phyloP scores from a whole-genome alignment of 2,113 vertebrate species.

The Otus sunia region DNA sequence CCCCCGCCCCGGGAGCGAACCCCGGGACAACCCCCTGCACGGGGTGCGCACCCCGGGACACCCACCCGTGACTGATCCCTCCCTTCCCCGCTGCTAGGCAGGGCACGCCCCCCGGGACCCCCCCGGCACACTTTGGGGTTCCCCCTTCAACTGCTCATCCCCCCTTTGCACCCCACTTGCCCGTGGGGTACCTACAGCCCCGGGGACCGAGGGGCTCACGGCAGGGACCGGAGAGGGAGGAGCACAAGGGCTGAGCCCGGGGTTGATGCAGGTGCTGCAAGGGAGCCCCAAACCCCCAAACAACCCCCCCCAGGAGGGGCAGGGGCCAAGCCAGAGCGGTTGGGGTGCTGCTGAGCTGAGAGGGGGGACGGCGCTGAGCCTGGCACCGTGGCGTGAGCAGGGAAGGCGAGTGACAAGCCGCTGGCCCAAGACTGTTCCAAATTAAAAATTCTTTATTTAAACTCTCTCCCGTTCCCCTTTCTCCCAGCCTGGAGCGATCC shows the following conservation, averaged over 20 bases:
- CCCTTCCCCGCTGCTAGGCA: not conserved
- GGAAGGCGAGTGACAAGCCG: not conserved
- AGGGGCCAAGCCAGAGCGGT: not conserved
- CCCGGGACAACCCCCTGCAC: not conserved
- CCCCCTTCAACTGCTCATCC: not conserved
- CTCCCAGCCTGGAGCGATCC: constrained; percentile 5
- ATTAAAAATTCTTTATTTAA: constrained; percentile 71
- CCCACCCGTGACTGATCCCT: not conserved
- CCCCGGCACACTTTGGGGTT: not conserved
- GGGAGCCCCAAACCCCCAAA: not conserved
- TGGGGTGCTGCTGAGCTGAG: accelerated
- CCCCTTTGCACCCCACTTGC: not conserved
- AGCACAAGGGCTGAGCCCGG: not conserved
- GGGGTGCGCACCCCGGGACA: not conserved
- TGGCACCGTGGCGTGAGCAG: accelerated
- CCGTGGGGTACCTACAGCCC: not conserved
- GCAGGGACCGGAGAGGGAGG: accelerated
- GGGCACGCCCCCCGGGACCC: not conserved
- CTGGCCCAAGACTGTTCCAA: not conserved
- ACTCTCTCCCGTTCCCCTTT: constrained; percentile 21
- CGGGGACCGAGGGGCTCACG: accelerated
- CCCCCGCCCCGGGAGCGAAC: not conserved
- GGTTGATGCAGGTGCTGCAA: accelerated
- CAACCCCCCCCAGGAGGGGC: not conserved
- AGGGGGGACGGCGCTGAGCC: accelerated